These are phyloP conservation scores for Aphis craccivora DNA, from an alignment of 1,140 invertebrate genomes.

Conservation along the genomic window DNA sequence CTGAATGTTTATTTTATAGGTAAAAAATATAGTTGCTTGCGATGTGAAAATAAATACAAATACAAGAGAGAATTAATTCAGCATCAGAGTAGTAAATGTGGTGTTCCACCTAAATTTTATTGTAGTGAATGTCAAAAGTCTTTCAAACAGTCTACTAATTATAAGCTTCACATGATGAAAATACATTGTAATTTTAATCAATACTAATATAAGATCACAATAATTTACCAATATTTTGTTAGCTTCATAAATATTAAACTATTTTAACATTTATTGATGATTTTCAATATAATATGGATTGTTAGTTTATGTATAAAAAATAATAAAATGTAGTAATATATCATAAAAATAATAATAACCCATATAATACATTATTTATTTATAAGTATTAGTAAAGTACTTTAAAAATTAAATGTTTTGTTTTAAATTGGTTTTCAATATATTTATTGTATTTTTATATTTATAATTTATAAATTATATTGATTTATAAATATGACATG, in stretches of 20 bases:
- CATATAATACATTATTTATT: background rate
- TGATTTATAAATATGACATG: background rate
- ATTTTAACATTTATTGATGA: background rate
- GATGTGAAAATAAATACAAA: background rate
- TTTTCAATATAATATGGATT: background rate
- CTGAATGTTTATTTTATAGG: background rate
- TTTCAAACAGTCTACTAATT: slow-evolving; percentile 42
- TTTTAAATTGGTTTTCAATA: background rate
- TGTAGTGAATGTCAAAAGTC: slow-evolving; percentile 62
- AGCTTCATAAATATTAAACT: background rate
- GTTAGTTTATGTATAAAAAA: background rate
- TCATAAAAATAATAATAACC: background rate
- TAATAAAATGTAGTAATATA: too few relatives aligned
- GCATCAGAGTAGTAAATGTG: background rate
- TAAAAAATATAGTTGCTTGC: background rate
- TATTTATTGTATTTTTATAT: background rate
- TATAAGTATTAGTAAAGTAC: background rate
- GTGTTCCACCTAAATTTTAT: slow-evolving; percentile 62
- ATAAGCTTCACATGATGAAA: slow-evolving; percentile 32
- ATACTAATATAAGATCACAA: background rate
- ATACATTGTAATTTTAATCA: background rate
- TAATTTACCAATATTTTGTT: background rate
- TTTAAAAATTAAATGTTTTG: background rate
- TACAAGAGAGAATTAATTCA: slow-evolving; percentile 3
- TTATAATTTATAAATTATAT: background rate